phyloP scores from a whole-genome alignment of 92 coral and sea anemone genomes.

The Palythoa heliodiscus region DNA sequence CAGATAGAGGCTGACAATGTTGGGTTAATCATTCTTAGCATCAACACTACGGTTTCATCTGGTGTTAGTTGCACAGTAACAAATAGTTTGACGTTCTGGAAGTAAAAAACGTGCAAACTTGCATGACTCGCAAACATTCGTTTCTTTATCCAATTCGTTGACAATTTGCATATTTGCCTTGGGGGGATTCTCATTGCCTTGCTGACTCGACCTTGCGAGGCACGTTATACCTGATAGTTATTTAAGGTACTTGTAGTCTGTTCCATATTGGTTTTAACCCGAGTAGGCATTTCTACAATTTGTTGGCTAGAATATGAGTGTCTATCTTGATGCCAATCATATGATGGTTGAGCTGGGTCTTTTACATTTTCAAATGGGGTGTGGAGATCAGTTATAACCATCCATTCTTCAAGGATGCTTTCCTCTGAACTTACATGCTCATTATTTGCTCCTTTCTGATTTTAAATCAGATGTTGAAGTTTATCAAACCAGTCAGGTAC shows the following conservation, averaged over 20 bases:
- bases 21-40: too few species aligned
- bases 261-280: constrained; percentile 33
- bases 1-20: too few species aligned
- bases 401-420: constrained; percentile 38
- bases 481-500: constrained; percentile 43
- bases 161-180: too few species aligned
- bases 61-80: too few species aligned
- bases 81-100: too few species aligned
- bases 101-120: too few species aligned
- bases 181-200: too few species aligned
- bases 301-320: constrained; percentile 30
- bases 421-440: neutral
- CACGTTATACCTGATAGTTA: neutral
- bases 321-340: constrained; percentile 42
- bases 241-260: constrained; percentile 35
- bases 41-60: too few species aligned
- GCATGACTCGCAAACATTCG: too few species aligned
- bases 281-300: constrained; percentile 40
- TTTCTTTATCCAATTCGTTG: too few species aligned
- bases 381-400: constrained; percentile 40
- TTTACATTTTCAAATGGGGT: constrained; percentile 20
- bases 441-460: constrained; percentile 23
- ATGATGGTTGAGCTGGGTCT: constrained; percentile 23
- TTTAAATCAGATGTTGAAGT: constrained; percentile 26
- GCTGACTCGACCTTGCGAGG: too few species aligned